Base-by-base conservation (phyloP, 2,888 invertebrate genomes). In the Drosophila histrio region DNA sequence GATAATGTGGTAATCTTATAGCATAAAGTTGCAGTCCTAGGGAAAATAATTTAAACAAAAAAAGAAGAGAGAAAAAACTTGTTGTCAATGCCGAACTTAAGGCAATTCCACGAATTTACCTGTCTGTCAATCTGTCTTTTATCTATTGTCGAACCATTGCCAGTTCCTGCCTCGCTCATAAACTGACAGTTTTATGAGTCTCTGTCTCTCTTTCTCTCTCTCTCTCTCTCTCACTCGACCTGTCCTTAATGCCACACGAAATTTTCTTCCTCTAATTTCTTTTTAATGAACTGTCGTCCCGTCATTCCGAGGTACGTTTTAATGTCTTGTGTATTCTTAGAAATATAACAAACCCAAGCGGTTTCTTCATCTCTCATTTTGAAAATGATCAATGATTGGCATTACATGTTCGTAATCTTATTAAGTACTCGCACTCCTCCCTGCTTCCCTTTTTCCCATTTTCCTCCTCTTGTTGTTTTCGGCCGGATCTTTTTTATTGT, bases 231-330 rank as follows among this genome's bases (percentile, higher is more conserved):
- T 46, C 15, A 19, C 22, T 26, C 39, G 38, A 28, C 3, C 32
- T 41, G 32, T 21, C 44, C 34, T 32, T 32, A 19, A 21, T 36
- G n/a, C 11, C 28, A 44, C n/a, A 44, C 44, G 26, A 28, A 32
- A 52, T 30, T 34, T 44, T 44, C 44, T 57, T 62, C 72, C 56
- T 62, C 75, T 77, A 77, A 77, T 77, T 74, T 77, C 60, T 52
- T 77, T 77, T 77, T 77, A 77, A 77, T 77, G 76, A 77, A 77
- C 74, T 73, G 71, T 77, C 70, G 65, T 56, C 30, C 66, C 49
- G 62, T 60, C 60, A 63, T 59, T 68, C 24, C 43, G 57, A 39
- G 62, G 41, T 38, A 22, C 52, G 30, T 53, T 30, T 53, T 53
- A 41, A 41, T 43, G 54, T 21, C 46, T 32, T 46, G 47, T 49